Conservation (phyloP, 2,797 vertebrate species). For the Thalassophryne amazonica region DNA sequence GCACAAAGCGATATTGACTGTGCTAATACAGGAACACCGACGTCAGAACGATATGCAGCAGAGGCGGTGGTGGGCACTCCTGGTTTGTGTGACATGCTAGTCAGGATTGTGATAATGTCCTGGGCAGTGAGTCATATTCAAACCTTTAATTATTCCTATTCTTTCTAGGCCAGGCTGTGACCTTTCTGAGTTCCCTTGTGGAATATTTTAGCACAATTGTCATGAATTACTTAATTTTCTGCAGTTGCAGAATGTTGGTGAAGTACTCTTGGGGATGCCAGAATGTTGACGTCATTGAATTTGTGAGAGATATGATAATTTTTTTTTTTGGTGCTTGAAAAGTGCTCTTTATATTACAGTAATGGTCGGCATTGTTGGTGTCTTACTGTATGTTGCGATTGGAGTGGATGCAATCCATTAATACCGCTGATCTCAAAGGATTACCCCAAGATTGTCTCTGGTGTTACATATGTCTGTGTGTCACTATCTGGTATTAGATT, state of each 20-base stretch:
- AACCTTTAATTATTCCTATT: too few relatives aligned
- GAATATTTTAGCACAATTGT: neutral
- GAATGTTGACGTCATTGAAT: constrained; percentile 17
- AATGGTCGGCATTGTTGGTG: constrained; percentile 15
- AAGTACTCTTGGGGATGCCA: neutral
- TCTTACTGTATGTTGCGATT: constrained; percentile 5
- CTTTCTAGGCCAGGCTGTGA: too few relatives aligned
- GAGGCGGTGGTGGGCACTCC: too few relatives aligned
- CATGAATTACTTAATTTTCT: constrained; percentile 13
- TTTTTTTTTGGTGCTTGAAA: constrained; percentile 3
- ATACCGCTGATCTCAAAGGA: constrained; percentile 57
- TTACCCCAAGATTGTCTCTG: constrained; percentile 53
- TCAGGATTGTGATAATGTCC: too few relatives aligned
- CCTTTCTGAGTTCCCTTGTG: too few relatives aligned
- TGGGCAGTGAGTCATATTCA: too few relatives aligned
- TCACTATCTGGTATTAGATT: constrained; percentile 52
- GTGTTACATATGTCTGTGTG: constrained; percentile 51
- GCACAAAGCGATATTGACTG: too few relatives aligned
- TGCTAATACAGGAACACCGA: too few relatives aligned
- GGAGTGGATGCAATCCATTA: constrained; percentile 28
- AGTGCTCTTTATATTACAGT: constrained; percentile 1
- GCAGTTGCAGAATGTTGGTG: neutral
- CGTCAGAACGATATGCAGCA: too few relatives aligned
- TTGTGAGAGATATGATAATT: constrained; percentile 2
- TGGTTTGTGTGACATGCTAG: too few relatives aligned